Evolutionary conservation across 2,888 invertebrate species (phyloP).

Genomic region (Mechanitis mazaeus): DNA sequence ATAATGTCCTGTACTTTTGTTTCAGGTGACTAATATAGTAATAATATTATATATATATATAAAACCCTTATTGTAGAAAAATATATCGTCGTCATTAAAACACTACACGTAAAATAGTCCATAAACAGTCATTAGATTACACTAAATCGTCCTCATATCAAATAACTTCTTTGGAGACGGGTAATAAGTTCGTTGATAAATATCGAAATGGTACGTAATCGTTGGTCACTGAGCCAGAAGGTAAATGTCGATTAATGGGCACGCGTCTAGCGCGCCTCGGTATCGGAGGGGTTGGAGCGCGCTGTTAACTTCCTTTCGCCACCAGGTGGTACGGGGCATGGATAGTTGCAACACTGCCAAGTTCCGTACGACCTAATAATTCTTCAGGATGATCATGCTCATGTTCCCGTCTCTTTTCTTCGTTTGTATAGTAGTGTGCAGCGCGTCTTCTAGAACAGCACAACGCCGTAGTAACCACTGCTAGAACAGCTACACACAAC

Average conservation of each 20-base stretch:
- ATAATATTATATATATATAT: constrained; percentile 21
- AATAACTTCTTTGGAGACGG: constrained; percentile 49
- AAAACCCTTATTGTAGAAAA: constrained; percentile 49
- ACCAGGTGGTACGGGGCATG: constrained; percentile 58
- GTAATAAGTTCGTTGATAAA: constrained; percentile 42
- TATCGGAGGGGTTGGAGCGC: constrained; percentile 39
- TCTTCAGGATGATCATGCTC: constrained; percentile 64
- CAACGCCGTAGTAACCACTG: constrained; percentile 77
- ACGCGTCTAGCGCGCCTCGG: constrained; percentile 34
- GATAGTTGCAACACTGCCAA: constrained; percentile 62
- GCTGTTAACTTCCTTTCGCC: constrained; percentile 61
- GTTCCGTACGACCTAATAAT: constrained; percentile 50
- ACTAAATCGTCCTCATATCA: constrained; percentile 71
- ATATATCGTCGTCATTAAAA: constrained; percentile 37
- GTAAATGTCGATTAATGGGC: constrained; percentile 32
- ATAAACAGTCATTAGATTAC: constrained; percentile 40
- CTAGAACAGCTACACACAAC: constrained; percentile 55
- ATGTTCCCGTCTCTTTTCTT: constrained; percentile 77
- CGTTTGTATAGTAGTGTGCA: constrained; percentile 87
- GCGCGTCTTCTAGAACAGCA: constrained; percentile 82
- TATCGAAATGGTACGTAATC: constrained; percentile 42
- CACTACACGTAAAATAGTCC: constrained; percentile 30
- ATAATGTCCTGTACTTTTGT: constrained; percentile 19
- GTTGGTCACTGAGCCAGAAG: constrained; percentile 32
- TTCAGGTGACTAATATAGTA: constrained; percentile 19